Evolutionary conservation across 1,140 invertebrate species (phyloP).

Genomic region (Hermatobates lingyangjiaoensis): DNA sequence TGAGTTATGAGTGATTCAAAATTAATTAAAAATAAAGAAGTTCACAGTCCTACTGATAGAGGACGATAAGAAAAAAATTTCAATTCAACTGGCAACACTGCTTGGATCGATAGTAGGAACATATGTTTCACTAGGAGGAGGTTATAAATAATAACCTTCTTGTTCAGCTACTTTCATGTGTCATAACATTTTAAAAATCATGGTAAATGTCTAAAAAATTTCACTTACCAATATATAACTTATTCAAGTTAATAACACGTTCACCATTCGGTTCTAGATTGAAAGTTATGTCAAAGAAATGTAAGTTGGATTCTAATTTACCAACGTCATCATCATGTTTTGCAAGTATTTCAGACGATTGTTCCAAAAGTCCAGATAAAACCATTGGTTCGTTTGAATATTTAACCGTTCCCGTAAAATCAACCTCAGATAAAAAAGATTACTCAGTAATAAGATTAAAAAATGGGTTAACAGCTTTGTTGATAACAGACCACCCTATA

Average conservation of each 20-base stretch:
- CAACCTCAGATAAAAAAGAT: slow-evolving; percentile 9
- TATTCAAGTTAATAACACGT: not conserved
- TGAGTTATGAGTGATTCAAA: no score
- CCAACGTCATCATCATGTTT: not conserved
- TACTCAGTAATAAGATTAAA: slow-evolving; percentile 14
- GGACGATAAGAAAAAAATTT: no score
- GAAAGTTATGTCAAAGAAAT: slow-evolving; percentile 6
- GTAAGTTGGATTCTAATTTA: not conserved
- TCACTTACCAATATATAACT: no score
- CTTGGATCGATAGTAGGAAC: not conserved
- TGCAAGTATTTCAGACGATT: not conserved
- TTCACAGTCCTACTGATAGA: no score
- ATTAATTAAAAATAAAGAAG: no score
- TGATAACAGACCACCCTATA: slow-evolving; percentile 9
- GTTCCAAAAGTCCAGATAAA: not conserved
- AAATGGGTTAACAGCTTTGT: slow-evolving; percentile 13
- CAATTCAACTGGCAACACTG: no score
- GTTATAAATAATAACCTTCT: not conserved
- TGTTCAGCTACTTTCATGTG: not conserved
- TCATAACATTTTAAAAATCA: not conserved
- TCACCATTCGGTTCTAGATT: not conserved
- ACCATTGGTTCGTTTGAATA: not conserved
- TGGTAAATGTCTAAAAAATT: no score
- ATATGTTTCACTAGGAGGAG: not conserved
- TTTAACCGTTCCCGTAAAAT: slow-evolving; percentile 1